Evolutionary conservation across 2,113 vertebrate species (phyloP).

Genomic region (Gymnorhina tibicen): DNA sequence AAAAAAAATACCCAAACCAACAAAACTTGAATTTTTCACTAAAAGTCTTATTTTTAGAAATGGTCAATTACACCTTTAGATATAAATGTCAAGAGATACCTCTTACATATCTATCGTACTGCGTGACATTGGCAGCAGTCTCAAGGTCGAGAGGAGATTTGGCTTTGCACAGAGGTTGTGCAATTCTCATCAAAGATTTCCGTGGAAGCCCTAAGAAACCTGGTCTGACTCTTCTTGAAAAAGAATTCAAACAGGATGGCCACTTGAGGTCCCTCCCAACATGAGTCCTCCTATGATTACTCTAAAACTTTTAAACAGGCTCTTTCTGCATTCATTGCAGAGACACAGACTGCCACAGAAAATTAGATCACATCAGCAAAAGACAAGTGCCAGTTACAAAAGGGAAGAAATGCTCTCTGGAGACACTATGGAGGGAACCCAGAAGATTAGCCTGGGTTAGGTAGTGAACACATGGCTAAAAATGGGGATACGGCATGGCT

Average conservation of each 20-base stretch:
- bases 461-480: neutral
- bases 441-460: neutral
- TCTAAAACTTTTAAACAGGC: neutral
- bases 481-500: accelerated
- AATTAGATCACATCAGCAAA: neutral
- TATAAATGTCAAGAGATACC: neutral
- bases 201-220: neutral
- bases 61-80: neutral
- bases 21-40: neutral
- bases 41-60: neutral
- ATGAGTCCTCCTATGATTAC: neutral
- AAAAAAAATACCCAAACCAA: accelerated
- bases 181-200: neutral
- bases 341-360: neutral
- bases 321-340: neutral
- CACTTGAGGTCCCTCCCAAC: neutral
- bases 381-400: neutral
- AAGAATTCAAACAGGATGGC: neutral
- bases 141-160: neutral
- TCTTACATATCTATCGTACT: neutral
- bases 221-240: neutral
- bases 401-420: neutral
- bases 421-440: neutral
- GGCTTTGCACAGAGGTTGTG: neutral
- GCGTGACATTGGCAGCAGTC: neutral